phyloP scores from a whole-genome alignment of 2,797 vertebrate genomes.

The Craterocephalus amniculus region DNA sequence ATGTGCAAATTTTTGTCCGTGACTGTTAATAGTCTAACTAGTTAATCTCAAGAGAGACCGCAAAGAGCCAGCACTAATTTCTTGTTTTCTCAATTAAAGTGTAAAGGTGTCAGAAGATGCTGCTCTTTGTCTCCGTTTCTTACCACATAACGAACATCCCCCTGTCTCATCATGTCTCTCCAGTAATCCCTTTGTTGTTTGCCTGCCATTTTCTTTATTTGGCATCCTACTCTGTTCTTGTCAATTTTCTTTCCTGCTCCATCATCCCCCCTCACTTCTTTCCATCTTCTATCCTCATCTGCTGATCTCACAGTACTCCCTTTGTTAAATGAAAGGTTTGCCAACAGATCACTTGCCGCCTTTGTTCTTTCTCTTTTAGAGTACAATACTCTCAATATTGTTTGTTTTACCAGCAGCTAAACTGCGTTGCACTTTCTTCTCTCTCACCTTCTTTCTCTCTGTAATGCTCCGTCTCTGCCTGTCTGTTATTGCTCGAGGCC shows the following conservation, averaged over 20 bases:
- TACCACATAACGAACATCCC: slow-evolving; percentile 63
- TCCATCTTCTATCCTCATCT: slow-evolving; percentile 42
- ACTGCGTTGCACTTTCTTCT: slow-evolving; percentile 68
- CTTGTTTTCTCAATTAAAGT: slow-evolving; percentile 79
- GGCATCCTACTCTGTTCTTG: slow-evolving; percentile 64
- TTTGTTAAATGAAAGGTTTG: slow-evolving; percentile 84
- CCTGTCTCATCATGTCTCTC: slow-evolving; percentile 64
- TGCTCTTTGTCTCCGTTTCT: slow-evolving; percentile 68
- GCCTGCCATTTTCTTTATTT: slow-evolving; percentile 76
- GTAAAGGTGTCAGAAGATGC: slow-evolving; percentile 71
- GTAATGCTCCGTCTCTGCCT: slow-evolving; percentile 67
- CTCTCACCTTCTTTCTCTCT: slow-evolving; percentile 44
- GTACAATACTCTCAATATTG: slow-evolving; percentile 77
- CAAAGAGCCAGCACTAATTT: slow-evolving; percentile 76
- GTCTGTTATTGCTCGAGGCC: slow-evolving; percentile 82
- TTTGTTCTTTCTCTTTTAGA: slow-evolving; percentile 75
- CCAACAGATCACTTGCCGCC: slow-evolving; percentile 66
- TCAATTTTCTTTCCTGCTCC: slow-evolving; percentile 57
- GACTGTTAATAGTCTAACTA: slow-evolving; percentile 34
- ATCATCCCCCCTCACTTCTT: slow-evolving; percentile 40
- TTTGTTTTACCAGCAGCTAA: slow-evolving; percentile 85
- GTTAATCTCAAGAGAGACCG: slow-evolving; percentile 46
- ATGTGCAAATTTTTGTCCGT: slow-evolving; percentile 23
- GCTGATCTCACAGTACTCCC: slow-evolving; percentile 66
- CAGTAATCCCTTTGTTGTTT: slow-evolving; percentile 78